Evolutionary conservation across 2,797 vertebrate genomes (phyloP).

Genomic region (Hydrophis major): DNA sequence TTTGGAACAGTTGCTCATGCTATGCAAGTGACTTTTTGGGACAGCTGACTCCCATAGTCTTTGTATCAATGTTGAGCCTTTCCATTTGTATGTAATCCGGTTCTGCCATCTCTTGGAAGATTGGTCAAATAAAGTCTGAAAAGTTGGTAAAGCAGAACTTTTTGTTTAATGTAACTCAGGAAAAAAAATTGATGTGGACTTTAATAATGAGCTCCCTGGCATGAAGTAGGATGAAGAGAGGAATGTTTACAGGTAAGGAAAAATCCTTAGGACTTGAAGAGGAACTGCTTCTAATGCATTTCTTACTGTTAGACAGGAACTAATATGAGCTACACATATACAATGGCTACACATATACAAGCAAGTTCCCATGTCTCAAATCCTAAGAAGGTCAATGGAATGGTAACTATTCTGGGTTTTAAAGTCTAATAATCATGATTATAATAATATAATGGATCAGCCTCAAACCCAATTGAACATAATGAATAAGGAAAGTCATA

Average conservation of each 20-base stretch:
- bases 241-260: background rate
- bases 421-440: background rate
- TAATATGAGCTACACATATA: background rate
- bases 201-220: background rate
- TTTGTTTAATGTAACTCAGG: background rate
- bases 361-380: background rate
- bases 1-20: conserved; percentile 38
- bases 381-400: background rate
- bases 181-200: background rate
- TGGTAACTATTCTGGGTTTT: background rate
- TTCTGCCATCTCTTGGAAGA: background rate
- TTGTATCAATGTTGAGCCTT: background rate
- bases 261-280: background rate
- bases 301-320: background rate
- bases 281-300: background rate
- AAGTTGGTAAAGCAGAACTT: background rate
- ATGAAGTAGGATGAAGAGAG: background rate
- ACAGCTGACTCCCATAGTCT: background rate
- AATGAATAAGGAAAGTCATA: background rate
- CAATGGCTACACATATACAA: background rate
- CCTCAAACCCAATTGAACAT: background rate
- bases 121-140: background rate
- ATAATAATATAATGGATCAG: background rate
- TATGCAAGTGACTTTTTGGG: background rate
- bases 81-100: accelerated